These are phyloP conservation scores for Holacanthus passer DNA, from an alignment of 2,113 vertebrate genomes.

Conservation along the genomic window DNA sequence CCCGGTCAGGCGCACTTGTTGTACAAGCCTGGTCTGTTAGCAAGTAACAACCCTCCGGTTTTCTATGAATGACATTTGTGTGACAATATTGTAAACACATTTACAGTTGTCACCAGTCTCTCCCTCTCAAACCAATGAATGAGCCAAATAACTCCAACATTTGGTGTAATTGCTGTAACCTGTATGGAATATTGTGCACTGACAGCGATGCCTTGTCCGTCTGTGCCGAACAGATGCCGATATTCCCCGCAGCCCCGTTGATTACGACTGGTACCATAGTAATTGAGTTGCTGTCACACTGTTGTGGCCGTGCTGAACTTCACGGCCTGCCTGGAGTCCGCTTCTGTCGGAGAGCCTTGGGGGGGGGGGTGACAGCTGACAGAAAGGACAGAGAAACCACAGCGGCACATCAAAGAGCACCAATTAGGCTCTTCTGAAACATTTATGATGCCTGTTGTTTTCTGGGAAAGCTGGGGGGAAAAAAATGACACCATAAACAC, in stretches of 20 bases:
- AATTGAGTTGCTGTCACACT: conserved; percentile 80
- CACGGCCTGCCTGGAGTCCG: conserved; percentile 54
- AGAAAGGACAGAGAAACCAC: conserved; percentile 49
- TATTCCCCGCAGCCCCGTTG: conserved; percentile 69
- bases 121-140: conserved; percentile 34
- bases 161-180: conserved; percentile 58
- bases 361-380: conserved; percentile 58
- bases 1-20: not conserved
- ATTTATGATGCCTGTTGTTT: conserved; percentile 60
- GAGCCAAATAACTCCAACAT: conserved; percentile 55
- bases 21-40: not conserved
- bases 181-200: conserved; percentile 57
- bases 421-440: conserved; percentile 71
- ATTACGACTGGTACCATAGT: conserved; percentile 76
- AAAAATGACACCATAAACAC: conserved; percentile 12
- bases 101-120: not conserved
- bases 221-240: conserved; percentile 74
- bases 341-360: conserved; percentile 62
- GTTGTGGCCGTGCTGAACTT: conserved; percentile 60
- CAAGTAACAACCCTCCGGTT: conserved; percentile 5
- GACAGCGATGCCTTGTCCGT: conserved; percentile 54
- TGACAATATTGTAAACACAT: conserved; percentile 7
- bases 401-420: conserved; percentile 64
- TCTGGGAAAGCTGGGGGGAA: not conserved
- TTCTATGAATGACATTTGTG: conserved; percentile 4